A percentile compares a stretch with the other conserved stretches of the same genome.
Evolutionary conservation across 2,113 vertebrate species (phyloP).

Genomic region (Grammomys dolichurus): DNA sequence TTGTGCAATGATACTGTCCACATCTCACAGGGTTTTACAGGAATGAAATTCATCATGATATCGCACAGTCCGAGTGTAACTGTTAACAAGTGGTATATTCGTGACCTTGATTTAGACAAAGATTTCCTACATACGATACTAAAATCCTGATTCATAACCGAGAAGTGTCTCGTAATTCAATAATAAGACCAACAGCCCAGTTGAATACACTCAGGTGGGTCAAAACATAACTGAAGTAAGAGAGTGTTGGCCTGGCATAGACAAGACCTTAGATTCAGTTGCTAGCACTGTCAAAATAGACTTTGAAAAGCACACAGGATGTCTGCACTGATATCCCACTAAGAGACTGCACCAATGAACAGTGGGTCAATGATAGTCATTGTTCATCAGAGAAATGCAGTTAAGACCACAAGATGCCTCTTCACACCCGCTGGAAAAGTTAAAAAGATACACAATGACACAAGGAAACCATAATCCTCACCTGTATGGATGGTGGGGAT

Average conservation of each 20-base stretch:
- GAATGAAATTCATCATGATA: slow-evolving; percentile 64
- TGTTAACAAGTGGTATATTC: slow-evolving; percentile 44
- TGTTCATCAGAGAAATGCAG: slow-evolving; percentile 42
- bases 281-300: neutral
- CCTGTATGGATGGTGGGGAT: neutral
- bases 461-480: neutral
- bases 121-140: slow-evolving; percentile 67
- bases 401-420: slow-evolving; percentile 11
- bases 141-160: slow-evolving; percentile 66
- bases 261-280: too few species aligned
- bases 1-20: slow-evolving; percentile 57
- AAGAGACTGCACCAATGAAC: slow-evolving; percentile 52
- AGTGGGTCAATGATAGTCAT: neutral
- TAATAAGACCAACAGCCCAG: slow-evolving; percentile 43
- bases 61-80: neutral
- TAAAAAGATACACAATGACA: slow-evolving; percentile 37
- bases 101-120: slow-evolving; percentile 41
- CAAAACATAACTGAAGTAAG: neutral
- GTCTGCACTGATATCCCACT: slow-evolving; percentile 54
- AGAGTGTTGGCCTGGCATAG: neutral
- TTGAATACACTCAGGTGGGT: neutral
- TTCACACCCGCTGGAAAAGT: slow-evolving; percentile 12
- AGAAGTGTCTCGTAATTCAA: slow-evolving; percentile 64
- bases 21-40: neutral
- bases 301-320: slow-evolving; percentile 2